Conservation (phyloP, 2,797 vertebrate genomes). For the Anguilla megastoma region DNA sequence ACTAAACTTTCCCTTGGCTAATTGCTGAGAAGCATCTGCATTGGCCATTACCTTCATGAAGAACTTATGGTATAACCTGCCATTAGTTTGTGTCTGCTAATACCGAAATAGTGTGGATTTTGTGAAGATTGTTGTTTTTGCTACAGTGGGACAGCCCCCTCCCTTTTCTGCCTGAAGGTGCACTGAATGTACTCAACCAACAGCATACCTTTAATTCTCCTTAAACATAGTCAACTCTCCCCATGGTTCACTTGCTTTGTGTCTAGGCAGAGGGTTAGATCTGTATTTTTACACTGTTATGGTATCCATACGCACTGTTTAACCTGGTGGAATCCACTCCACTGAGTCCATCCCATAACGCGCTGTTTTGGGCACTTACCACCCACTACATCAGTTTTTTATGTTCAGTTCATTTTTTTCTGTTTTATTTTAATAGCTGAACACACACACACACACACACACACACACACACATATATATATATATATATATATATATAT, state of each 20-base stretch:
- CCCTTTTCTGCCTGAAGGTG: not conserved
- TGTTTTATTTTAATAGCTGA: constrained; percentile 39
- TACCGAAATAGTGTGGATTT: not conserved
- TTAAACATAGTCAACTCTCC: not conserved
- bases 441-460: constrained; percentile 32
- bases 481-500: constrained; percentile 39
- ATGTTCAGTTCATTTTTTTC: constrained; percentile 31
- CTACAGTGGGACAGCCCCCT: not conserved
- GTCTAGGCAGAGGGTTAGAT: constrained; percentile 43
- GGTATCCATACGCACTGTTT: constrained; percentile 55
- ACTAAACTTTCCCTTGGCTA: not conserved
- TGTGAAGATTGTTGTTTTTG: not conserved
- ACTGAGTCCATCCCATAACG: constrained; percentile 47
- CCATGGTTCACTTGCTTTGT: not conserved
- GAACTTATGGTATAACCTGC: not conserved
- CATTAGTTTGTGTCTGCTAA: not conserved
- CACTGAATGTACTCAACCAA: constrained; percentile 24
- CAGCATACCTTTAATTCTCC: not conserved
- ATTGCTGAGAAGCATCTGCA: not conserved
- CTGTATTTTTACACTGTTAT: constrained; percentile 52
- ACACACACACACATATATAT: constrained; percentile 6
- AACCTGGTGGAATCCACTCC: constrained; percentile 48
- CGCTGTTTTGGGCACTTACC: constrained; percentile 55
- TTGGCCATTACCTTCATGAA: not conserved
- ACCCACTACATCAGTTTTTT: constrained; percentile 46